Evolutionary conservation across 1,140 invertebrate species (phyloP).

Genomic region (Atta texana): DNA sequence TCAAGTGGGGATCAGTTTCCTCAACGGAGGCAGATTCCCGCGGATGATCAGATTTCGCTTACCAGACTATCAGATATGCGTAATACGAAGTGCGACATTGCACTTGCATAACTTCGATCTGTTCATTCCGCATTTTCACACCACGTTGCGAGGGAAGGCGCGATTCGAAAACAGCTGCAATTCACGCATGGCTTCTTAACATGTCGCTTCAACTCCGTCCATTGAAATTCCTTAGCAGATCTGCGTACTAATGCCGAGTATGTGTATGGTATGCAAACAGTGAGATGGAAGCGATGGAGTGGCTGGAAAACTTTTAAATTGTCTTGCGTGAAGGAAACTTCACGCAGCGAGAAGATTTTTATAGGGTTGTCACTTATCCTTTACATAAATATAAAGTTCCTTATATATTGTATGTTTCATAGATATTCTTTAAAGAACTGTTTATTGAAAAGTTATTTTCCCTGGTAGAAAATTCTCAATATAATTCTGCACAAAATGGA

Average conservation of each 20-base stretch:
- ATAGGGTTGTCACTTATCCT: not conserved
- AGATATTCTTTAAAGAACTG: not conserved
- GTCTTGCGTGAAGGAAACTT: not conserved
- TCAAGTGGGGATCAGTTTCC: constrained; percentile 29
- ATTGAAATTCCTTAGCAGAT: constrained; percentile 36
- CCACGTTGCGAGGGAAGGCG: not conserved
- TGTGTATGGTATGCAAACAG: constrained; percentile 8
- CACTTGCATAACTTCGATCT: constrained; percentile 55
- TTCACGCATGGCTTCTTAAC: not conserved
- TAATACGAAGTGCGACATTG: constrained; percentile 5
- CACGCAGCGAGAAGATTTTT: constrained; percentile 12
- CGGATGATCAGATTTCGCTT: constrained; percentile 66
- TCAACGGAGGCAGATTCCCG: constrained; percentile 49
- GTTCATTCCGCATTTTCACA: constrained; percentile 20
- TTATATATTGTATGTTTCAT: not conserved
- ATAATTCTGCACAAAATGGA: not conserved
- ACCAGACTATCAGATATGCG: constrained; percentile 14
- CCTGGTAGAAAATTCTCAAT: not conserved
- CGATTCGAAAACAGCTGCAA: not conserved
- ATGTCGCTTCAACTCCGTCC: not conserved
- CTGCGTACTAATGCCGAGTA: not conserved
- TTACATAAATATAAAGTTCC: constrained; percentile 5
- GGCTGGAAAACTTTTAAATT: constrained; percentile 32
- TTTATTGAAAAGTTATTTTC: not conserved
- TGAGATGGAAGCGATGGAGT: not conserved